Base-by-base conservation (phyloP, 2,888 invertebrate genomes). In the Cyclophora albipunctata region DNA sequence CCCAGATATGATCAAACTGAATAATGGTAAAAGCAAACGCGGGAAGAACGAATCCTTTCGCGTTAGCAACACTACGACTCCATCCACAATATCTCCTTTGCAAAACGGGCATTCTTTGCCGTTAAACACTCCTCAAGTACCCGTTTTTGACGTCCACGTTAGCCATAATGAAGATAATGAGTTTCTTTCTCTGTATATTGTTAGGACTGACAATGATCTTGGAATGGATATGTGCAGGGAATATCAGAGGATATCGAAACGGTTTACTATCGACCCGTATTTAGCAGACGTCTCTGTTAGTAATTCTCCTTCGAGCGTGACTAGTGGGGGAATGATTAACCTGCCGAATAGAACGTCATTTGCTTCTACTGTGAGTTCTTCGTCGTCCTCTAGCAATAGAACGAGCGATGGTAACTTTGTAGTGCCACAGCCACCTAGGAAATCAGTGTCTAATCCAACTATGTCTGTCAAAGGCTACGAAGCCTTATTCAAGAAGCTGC, bases 391-490 rank as follows among this genome's bases (percentile, higher is more conserved):
- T 0, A 87, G 87, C 50, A 88, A 79, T 48, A 67, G 89, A 42
- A 89, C 89, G 0, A 88, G 85, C 48, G 89, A 90, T 50, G 89
- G 89, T 0, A 75, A 79, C 3, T 90, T 90, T 48, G 84, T 88
- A 0, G 89, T 90, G 0, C 89, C 89, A 0, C 89, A 83, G 62
- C 84, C 87, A 4, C 89, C 89, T 0, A 70, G 87, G 2, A 88
- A 86, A 66, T 84, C 81, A 0, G 71, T 84, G 0, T 67, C 73
- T 0, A 82, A 85, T 48, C 85, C 85, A 1, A 70, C 81, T 2
- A 73, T 77, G 1, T 75, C 85, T 0, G 81, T 89, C 41, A 88
- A 87, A 66, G 89, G 89, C 42, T 84, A 81, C 52, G 86, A 86
- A 5, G 75, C 78, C 2, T 60, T 89, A 49, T 67, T 84, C 60